A percentile compares a stretch with the other conserved stretches of the same genome.
Evolutionary conservation across 1,140 invertebrate species (phyloP).

Genomic region (Paracyclopina nana): DNA sequence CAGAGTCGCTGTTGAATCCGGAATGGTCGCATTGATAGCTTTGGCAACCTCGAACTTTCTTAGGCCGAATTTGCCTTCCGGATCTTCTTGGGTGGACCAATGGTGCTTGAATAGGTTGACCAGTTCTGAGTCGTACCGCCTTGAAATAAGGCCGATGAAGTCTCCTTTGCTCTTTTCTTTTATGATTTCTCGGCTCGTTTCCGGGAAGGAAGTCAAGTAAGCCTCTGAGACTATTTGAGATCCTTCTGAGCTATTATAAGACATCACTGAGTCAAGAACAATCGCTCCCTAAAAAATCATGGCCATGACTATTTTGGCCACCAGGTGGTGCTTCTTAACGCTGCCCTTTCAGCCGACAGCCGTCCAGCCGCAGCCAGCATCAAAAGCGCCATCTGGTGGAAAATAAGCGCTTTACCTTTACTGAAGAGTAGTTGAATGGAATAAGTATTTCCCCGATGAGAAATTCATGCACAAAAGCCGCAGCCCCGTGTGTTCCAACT

Average conservation of each 20-base stretch:
- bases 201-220: not conserved
- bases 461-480: not conserved
- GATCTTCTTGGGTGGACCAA: not conserved
- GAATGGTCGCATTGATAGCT: not conserved
- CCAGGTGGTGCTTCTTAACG: too few species aligned
- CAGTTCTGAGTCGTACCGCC: not conserved
- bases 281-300: not conserved
- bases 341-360: too few species aligned
- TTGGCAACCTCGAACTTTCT: not conserved
- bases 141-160: not conserved
- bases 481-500: constrained; percentile 19
- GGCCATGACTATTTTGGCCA: too few species aligned
- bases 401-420: too few species aligned
- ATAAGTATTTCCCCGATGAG: too few species aligned
- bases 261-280: not conserved
- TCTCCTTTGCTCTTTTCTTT: not conserved
- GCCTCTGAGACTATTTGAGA: not conserved
- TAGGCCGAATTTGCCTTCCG: not conserved
- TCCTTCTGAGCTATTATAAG: not conserved
- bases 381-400: too few species aligned
- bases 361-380: too few species aligned
- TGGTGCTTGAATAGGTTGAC: not conserved
- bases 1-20: not conserved
- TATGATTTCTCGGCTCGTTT: not conserved
- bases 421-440: too few species aligned